Evolutionary conservation across 1,140 invertebrate species (phyloP).

Genomic region (Prorops nasuta): DNA sequence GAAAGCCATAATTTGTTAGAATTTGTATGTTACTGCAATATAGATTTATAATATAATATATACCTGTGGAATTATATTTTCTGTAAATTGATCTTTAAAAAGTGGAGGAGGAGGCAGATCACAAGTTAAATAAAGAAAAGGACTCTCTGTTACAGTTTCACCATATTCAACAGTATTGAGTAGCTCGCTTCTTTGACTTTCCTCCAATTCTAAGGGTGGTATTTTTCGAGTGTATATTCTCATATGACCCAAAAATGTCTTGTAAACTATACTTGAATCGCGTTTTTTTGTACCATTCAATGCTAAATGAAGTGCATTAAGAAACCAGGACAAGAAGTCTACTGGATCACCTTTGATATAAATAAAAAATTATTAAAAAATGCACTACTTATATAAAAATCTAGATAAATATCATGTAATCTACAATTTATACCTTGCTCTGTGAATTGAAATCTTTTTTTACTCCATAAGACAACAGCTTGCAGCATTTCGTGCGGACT

Average conservation of each 20-base stretch:
- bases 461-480: slow-evolving; percentile 96
- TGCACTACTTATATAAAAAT: not conserved
- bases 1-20: not conserved
- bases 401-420: not conserved
- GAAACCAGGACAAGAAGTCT: slow-evolving; percentile 95
- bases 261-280: slow-evolving; percentile 89
- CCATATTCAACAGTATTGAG: slow-evolving; percentile 83
- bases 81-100: slow-evolving; percentile 94
- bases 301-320: slow-evolving; percentile 90
- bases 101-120: slow-evolving; percentile 94
- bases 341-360: slow-evolving; percentile 83
- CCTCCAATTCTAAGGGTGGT: slow-evolving; percentile 88
- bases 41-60: slow-evolving; percentile 3
- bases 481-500: slow-evolving; percentile 99
- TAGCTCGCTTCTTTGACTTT: slow-evolving; percentile 79
- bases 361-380: slow-evolving; percentile 7
- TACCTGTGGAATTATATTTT: slow-evolving; percentile 98
- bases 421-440: slow-evolving; percentile 81
- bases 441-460: slow-evolving; percentile 98
- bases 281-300: slow-evolving; percentile 84
- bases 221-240: slow-evolving; percentile 92
- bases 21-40: slow-evolving; percentile 1
- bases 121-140: slow-evolving; percentile 94
- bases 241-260: slow-evolving; percentile 95
- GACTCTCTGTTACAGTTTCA: slow-evolving; percentile 83